A percentile compares a stretch with the other conserved stretches of the same genome.
These are phyloP conservation scores for Conus ventricosus DNA, from an alignment of 1,140 invertebrate genomes.

Conservation along the genomic window DNA sequence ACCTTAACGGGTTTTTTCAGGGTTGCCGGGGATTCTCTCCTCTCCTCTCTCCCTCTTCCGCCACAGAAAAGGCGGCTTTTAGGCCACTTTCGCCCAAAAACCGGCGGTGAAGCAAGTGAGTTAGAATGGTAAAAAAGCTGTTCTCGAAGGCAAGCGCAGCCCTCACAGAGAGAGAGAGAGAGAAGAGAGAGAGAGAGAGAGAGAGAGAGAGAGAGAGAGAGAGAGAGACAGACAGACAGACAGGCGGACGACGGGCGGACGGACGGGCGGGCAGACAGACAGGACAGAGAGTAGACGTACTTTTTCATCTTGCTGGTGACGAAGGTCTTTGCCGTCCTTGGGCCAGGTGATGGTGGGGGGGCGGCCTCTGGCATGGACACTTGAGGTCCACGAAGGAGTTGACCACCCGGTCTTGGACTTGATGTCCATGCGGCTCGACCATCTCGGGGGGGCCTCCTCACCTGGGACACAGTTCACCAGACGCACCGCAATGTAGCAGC, in stretches of 20 bases:
- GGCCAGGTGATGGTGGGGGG: conserved; percentile 87
- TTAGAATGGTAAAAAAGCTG: no score
- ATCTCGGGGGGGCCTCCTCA: conserved; percentile 43
- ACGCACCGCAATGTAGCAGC: no score
- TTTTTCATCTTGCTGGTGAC: conserved; percentile 10
- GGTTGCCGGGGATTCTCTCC: no score
- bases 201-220: background rate
- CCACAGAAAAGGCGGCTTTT: no score
- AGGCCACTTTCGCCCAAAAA: no score
- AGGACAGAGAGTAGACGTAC: background rate
- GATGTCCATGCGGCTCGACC: conserved; percentile 74
- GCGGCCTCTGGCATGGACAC: conserved; percentile 83
- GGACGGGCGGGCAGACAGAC: background rate
- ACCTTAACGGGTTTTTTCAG: no score
- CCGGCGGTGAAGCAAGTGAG: no score
- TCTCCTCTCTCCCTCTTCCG: no score
- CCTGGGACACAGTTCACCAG: background rate
- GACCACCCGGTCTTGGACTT: conserved; percentile 68
- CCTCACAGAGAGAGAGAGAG: background rate
- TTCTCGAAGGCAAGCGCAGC: background rate
- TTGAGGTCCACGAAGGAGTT: conserved; percentile 81
- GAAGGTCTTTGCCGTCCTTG: conserved; percentile 82
- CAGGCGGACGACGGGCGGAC: background rate
- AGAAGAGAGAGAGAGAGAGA: background rate
- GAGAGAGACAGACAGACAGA: background rate